Conservation (phyloP, 2,113 vertebrate genomes). For the Limnothrissa miodon region DNA sequence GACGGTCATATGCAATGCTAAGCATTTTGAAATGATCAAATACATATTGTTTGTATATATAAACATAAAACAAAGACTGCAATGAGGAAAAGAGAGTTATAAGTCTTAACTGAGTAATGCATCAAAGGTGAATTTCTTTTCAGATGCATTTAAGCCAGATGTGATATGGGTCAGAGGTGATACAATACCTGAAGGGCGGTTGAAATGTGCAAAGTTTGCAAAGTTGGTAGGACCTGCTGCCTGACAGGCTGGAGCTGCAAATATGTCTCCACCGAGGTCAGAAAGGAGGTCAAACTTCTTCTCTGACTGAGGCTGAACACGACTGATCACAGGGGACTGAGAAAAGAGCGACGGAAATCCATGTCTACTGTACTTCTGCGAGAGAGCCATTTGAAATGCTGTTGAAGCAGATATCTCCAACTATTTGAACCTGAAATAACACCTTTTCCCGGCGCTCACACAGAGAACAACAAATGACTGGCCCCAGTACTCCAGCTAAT, state of each 20-base stretch:
- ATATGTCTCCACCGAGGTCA: conserved; percentile 95
- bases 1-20: neutral
- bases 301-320: conserved; percentile 72
- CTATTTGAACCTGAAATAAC: no score
- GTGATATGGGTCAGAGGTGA: neutral
- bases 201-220: conserved; percentile 99
- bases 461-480: no score
- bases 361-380: no score
- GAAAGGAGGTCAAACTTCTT: conserved; percentile 96
- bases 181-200: conserved; percentile 83
- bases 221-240: conserved; percentile 84
- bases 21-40: neutral
- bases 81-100: neutral
- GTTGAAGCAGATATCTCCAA: no score
- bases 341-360: neutral
- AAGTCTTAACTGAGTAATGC: no score
- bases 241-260: conserved; percentile 82
- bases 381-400: neutral
- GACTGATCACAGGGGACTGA: conserved; percentile 76
- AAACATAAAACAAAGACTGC: neutral
- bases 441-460: no score
- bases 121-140: no score
- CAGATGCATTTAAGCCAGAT: neutral
- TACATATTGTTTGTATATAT: neutral
- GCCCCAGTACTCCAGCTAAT: no score